Evolutionary conservation across 2,797 vertebrate genomes (phyloP).

Genomic region (Emys orbicularis): DNA sequence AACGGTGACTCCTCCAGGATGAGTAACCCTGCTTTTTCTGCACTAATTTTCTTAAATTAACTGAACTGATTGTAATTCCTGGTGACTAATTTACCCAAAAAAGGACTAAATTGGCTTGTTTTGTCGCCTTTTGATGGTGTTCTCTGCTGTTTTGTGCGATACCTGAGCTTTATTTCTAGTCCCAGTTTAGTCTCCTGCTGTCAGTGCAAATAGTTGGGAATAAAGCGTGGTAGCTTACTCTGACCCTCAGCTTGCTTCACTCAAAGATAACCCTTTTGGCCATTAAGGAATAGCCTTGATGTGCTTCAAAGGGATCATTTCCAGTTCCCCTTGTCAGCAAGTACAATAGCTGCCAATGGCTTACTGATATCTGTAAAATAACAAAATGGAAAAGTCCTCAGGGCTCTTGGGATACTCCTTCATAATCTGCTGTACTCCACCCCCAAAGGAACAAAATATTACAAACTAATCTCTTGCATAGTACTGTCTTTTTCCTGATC

Average conservation of each 20-base stretch:
- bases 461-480: neutral
- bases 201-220: neutral
- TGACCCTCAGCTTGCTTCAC: neutral
- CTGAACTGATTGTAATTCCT: neutral
- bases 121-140: neutral
- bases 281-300: neutral
- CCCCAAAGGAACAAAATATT: neutral
- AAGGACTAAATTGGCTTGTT: neutral
- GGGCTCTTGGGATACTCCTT: neutral
- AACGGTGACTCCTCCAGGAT: conserved; percentile 11
- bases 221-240: neutral
- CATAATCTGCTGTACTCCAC: neutral
- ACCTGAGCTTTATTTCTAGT: neutral
- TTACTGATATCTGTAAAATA: neutral
- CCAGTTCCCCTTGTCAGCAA: neutral
- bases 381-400: neutral
- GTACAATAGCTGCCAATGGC: neutral
- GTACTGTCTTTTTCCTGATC: neutral
- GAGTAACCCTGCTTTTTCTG: neutral
- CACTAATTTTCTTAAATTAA: neutral
- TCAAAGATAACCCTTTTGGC: neutral
- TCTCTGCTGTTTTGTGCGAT: conserved; percentile 22
- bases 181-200: neutral
- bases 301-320: neutral
- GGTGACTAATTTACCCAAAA: neutral